Base-by-base conservation (phyloP, 2,113 vertebrate species). In the Gallinago jamesoni region DNA sequence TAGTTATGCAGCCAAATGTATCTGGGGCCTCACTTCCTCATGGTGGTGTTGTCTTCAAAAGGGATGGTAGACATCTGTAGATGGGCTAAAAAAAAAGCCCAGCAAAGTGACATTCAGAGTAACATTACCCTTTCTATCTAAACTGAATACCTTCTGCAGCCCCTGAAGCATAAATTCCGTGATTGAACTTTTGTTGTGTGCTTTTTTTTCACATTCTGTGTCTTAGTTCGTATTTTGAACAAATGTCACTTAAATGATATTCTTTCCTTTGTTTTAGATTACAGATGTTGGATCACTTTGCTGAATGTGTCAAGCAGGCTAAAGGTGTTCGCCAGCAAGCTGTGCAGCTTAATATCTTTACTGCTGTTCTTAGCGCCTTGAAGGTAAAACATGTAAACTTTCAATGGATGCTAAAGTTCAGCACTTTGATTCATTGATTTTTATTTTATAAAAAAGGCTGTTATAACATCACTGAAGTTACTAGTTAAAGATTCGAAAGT, bases 271-370 rank as follows among this genome's bases (percentile, higher is more conserved):
- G 33, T 87, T 96, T 53, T 83, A 99, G 99, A 90, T 97, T 99
- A 68, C 99, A 99, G 94, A 99, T 99, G 99, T 98, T 99, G 96
- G 99, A 99, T 97, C 99, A 99, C 96, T 99, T 99, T 98, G 99
- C 99, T 27, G 99, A 99, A 96, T 99, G 99, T 93, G 99, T 99
- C 86, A 99, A 99, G 95, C 99, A 99, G 97, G 99, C 99, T 66
- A 99, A 99, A 98, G 99, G 99, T 79, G 98, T 99, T 93, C 98
- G 99, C 68, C 99, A 99, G 97, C 99, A 99, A 97, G 99, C 99
- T 12, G 99, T 99, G 70, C 99, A 99, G 91, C 98, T 99, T 43
- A 99, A 99, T 97, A 99, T 99, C 89, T 99, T 99, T 87, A 99
- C 99, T 79, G 99, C 99, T 80, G 99, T 99, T 74, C 99, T 99